Conservation (phyloP, 2,888 invertebrate species). For the Conomelus anceps region DNA sequence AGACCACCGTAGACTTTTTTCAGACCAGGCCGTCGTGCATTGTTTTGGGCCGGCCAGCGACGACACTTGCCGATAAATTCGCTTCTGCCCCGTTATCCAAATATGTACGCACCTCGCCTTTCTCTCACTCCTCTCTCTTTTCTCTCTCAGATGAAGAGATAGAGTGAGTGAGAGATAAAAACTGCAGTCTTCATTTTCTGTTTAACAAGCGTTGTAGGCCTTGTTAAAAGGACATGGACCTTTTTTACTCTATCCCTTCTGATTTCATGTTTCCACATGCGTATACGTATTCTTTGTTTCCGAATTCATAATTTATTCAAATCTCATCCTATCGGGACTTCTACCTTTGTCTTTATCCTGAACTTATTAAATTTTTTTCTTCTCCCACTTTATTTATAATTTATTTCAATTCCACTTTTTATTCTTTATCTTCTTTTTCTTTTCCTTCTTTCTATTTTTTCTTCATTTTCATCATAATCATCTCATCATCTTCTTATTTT, state of each 20-base stretch:
- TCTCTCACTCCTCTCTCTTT: too few species aligned
- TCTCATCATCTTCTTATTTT: too few species aligned
- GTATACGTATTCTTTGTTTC: background rate
- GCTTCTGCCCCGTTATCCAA: background rate
- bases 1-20: background rate
- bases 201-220: background rate
- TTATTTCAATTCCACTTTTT: too few species aligned
- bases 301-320: background rate
- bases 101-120: background rate
- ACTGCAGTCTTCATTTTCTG: background rate
- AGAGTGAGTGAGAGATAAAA: too few species aligned
- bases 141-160: too few species aligned
- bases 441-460: too few species aligned
- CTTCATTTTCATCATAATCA: too few species aligned
- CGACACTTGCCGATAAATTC: background rate
- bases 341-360: too few species aligned
- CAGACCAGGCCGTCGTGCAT: background rate
- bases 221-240: background rate
- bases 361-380: too few species aligned
- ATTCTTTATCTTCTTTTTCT: too few species aligned
- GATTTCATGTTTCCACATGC: background rate
- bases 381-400: too few species aligned
- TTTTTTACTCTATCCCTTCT: background rate
- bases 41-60: background rate
- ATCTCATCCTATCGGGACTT: too few species aligned